Evolutionary conservation across 2,888 invertebrate genomes (phyloP).

Genomic region (Syrista parreyssii): DNA sequence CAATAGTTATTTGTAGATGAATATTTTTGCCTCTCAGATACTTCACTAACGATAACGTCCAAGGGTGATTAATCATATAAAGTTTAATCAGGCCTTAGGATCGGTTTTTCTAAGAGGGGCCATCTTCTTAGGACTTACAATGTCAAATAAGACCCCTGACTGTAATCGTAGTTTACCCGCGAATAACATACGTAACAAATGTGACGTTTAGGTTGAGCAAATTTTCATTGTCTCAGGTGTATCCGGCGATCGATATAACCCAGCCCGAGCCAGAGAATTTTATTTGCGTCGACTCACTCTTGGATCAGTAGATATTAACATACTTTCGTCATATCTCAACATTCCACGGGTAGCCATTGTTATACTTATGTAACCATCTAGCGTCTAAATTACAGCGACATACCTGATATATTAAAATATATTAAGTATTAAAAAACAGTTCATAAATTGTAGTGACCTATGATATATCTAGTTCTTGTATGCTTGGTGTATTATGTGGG

Average conservation of each 20-base stretch:
- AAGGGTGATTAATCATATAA: background rate
- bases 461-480: background rate
- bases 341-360: background rate
- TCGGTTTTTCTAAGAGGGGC: background rate
- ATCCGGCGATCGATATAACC: background rate
- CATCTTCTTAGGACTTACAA: no score
- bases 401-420: background rate
- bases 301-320: background rate
- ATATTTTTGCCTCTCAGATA: no score
- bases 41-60: background rate
- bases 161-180: background rate
- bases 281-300: background rate
- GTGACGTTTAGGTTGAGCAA: background rate
- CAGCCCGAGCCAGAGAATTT: background rate
- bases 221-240: background rate
- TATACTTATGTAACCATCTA: background rate
- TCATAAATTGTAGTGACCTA: background rate
- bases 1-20: no score
- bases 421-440: background rate
- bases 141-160: background rate
- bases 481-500: background rate
- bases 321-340: background rate
- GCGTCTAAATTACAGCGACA: background rate
- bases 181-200: background rate
- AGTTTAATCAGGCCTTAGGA: background rate